phyloP scores from a whole-genome alignment of 1,140 invertebrate genomes.

The Apis florea region DNA sequence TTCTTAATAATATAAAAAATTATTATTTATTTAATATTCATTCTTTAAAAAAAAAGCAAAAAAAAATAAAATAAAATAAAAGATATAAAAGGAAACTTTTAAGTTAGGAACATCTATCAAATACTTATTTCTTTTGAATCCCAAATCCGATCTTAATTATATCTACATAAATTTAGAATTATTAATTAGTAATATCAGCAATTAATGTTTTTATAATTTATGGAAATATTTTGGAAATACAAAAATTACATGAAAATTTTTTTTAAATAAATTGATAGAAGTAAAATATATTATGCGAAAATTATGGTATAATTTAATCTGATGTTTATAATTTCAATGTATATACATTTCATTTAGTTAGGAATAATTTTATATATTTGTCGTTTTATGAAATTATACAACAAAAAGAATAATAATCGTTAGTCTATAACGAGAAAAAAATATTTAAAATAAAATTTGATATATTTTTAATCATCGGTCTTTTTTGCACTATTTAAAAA shows the following conservation, averaged over 20 bases:
- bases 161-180: neutral
- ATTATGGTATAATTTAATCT: neutral
- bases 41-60: neutral
- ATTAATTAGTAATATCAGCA: no score
- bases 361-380: neutral
- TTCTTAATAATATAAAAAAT: neutral
- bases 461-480: neutral
- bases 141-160: neutral
- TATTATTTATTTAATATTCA: neutral
- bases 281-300: neutral
- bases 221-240: no score
- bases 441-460: neutral
- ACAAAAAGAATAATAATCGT: neutral
- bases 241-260: neutral
- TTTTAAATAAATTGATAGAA: neutral
- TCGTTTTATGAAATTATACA: neutral
- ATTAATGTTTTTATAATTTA: neutral
- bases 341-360: neutral
- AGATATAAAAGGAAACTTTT: neutral
- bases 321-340: neutral
- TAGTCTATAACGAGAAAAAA: neutral
- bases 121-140: slow-evolving; percentile 19
- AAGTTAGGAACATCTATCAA: slow-evolving; percentile 24
- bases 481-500: neutral
- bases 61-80: neutral